Conservation (phyloP, 2,888 invertebrate species). For the Lamellibrachia satsuma region DNA sequence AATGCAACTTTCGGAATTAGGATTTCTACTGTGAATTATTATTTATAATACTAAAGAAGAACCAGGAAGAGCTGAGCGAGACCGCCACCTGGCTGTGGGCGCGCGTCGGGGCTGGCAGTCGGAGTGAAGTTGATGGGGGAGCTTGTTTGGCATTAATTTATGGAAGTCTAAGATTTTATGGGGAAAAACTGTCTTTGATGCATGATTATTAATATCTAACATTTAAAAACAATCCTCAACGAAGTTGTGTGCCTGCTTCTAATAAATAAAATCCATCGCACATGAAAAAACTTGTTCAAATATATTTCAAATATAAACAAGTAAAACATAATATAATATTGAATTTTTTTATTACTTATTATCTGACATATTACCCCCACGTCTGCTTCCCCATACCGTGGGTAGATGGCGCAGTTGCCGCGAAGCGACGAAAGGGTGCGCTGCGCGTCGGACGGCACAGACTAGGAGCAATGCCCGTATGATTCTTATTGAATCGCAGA, state of each 20-base stretch:
- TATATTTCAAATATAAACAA: too few relatives aligned
- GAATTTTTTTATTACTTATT: not conserved
- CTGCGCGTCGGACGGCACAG: not conserved
- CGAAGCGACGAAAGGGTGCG: not conserved
- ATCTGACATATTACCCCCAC: not conserved
- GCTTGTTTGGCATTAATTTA: not conserved
- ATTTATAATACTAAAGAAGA: not conserved
- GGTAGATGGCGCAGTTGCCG: too few relatives aligned
- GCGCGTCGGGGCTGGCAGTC: not conserved
- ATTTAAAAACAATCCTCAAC: too few relatives aligned
- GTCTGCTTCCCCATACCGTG: not conserved
- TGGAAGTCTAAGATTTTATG: not conserved
- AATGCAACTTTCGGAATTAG: not conserved
- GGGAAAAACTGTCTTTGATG: too few relatives aligned
- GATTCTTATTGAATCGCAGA: not conserved
- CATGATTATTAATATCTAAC: too few relatives aligned
- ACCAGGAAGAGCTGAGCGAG: not conserved
- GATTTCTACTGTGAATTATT: not conserved
- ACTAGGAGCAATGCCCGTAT: not conserved
- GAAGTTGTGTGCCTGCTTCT: too few relatives aligned
- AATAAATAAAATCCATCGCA: too few relatives aligned
- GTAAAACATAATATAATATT: too few relatives aligned
- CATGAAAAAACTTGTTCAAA: too few relatives aligned
- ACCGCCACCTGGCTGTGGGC: not conserved
- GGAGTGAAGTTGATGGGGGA: not conserved